Evolutionary conservation across 2,888 invertebrate species (phyloP).

Genomic region (Thumatha senex): DNA sequence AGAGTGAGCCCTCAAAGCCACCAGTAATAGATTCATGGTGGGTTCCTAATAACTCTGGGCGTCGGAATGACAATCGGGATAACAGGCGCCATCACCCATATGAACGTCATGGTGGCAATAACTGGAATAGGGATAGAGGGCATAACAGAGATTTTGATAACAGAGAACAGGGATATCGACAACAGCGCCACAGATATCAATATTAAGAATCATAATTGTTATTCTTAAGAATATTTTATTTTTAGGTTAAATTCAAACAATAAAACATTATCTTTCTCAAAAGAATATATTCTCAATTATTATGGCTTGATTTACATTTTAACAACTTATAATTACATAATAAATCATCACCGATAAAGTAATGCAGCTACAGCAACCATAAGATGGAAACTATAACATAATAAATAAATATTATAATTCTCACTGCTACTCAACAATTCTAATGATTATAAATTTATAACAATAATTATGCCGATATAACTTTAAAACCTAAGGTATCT

Average conservation of each 20-base stretch:
- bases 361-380: slow-evolving; percentile 77
- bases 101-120: slow-evolving; percentile 41
- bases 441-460: slow-evolving; percentile 77
- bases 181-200: slow-evolving; percentile 42
- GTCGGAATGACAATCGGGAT: slow-evolving; percentile 57
- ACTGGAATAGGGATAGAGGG: slow-evolving; percentile 36
- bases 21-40: slow-evolving; percentile 85
- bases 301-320: slow-evolving; percentile 83
- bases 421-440: slow-evolving; percentile 81
- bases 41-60: slow-evolving; percentile 50
- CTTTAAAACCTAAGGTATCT: slow-evolving; percentile 61
- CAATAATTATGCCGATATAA: slow-evolving; percentile 79
- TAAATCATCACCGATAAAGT: slow-evolving; percentile 80
- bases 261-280: slow-evolving; percentile 60
- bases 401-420: slow-evolving; percentile 77
- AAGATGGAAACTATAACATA: slow-evolving; percentile 71
- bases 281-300: slow-evolving; percentile 83
- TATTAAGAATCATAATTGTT: slow-evolving; percentile 15
- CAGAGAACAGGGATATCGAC: slow-evolving; percentile 32
- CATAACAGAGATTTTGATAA: slow-evolving; percentile 28
- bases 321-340: slow-evolving; percentile 82
- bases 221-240: background rate
- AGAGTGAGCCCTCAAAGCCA: slow-evolving; percentile 69
- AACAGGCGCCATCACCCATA: slow-evolving; percentile 32
- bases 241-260: slow-evolving; percentile 10